Percentiles rank a stretch among this genome's conserved stretches.
Conservation (phyloP, 2,797 vertebrate species). For the Leuciscus waleckii region DNA sequence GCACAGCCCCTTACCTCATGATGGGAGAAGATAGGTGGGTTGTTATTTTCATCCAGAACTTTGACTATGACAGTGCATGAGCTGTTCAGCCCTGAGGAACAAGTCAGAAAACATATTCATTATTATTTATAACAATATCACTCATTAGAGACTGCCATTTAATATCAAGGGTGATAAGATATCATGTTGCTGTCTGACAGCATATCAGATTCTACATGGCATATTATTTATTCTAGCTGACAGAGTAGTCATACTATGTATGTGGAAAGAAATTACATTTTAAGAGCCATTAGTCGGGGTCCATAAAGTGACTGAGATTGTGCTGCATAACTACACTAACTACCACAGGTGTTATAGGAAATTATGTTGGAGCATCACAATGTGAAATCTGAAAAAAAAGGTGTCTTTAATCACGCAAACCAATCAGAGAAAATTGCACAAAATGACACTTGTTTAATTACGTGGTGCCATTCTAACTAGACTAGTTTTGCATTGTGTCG, state of each 20-base stretch:
- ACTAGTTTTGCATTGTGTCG: background rate
- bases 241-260: background rate
- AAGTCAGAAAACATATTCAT: slow-evolving; percentile 13
- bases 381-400: background rate
- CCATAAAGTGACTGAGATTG: background rate
- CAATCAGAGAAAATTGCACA: slow-evolving; percentile 12
- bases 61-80: slow-evolving; percentile 78
- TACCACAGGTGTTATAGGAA: background rate
- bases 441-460: background rate
- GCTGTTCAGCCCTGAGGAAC: slow-evolving; percentile 78
- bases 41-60: slow-evolving; percentile 83
- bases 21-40: slow-evolving; percentile 78
- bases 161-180: background rate
- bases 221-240: background rate
- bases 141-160: slow-evolving; percentile 13
- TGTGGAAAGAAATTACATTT: slow-evolving; percentile 5
- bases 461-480: background rate
- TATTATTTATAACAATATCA: background rate
- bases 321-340: slow-evolving; percentile 9
- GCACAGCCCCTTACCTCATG: slow-evolving; percentile 75
- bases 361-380: background rate
- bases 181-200: background rate
- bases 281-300: background rate
- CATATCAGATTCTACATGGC: background rate
- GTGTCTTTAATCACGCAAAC: background rate